These are phyloP conservation scores for Phaetusa simplex DNA, from an alignment of 2,113 vertebrate genomes.

Conservation along the genomic window DNA sequence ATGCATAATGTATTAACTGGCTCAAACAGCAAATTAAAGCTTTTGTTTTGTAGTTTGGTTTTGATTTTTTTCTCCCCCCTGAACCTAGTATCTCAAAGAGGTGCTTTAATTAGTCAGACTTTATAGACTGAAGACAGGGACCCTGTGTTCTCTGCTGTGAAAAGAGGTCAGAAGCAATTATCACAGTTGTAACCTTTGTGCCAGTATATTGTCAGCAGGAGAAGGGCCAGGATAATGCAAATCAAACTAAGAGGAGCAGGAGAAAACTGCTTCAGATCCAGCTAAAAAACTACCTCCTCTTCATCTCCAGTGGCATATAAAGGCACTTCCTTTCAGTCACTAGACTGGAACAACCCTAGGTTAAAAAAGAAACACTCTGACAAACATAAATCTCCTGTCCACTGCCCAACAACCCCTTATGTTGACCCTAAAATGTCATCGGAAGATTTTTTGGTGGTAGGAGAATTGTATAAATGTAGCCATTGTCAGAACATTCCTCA, in stretches of 20 bases:
- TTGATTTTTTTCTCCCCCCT: neutral
- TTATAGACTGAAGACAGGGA: constrained; percentile 53
- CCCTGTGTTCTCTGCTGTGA: constrained; percentile 45
- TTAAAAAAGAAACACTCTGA: constrained; percentile 55
- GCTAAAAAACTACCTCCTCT: constrained; percentile 12
- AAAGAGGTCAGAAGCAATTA: constrained; percentile 65
- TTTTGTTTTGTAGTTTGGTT: constrained; percentile 23
- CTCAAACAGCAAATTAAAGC: constrained; percentile 19
- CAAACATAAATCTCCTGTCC: constrained; percentile 33
- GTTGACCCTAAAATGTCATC: constrained; percentile 16
- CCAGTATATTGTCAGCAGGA: constrained; percentile 36
- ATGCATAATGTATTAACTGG: constrained; percentile 53
- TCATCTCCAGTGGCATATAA: constrained; percentile 6
- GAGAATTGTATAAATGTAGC: constrained; percentile 3
- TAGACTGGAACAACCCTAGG: constrained; percentile 30
- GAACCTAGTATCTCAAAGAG: constrained; percentile 32
- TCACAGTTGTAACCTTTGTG: constrained; percentile 51
- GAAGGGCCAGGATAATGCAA: constrained; percentile 42
- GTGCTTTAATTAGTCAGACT: constrained; percentile 57
- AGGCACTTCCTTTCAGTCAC: constrained; percentile 48
- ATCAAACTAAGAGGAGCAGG: constrained; percentile 17
- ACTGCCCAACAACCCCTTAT: neutral
- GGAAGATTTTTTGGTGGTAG: neutral
- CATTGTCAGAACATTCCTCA: constrained; percentile 6
- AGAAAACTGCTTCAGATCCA: constrained; percentile 17